A percentile compares a stretch with the other conserved stretches of the same genome.
Evolutionary conservation across 1,140 invertebrate genomes (phyloP).

Genomic region (Drosophila murphyi): DNA sequence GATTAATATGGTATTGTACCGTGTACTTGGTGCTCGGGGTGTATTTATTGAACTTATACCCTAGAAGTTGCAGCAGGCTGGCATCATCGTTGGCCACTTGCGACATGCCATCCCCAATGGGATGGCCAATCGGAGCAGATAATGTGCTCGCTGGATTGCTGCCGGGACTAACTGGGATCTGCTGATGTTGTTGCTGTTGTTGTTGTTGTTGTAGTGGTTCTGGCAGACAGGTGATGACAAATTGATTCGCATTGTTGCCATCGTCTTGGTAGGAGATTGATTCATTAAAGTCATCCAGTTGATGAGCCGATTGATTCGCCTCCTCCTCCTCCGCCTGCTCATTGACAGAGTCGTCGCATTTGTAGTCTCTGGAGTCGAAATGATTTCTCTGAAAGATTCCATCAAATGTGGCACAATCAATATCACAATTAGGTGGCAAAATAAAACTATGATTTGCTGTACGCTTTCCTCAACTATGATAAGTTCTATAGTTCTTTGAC

Average conservation of each 20-base stretch:
- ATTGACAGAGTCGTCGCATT: conserved; percentile 43
- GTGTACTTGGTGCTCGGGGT: conserved; percentile 38
- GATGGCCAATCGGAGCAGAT: not conserved
- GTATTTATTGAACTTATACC: conserved; percentile 51
- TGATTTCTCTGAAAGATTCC: conserved; percentile 2
- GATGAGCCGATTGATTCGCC: not conserved
- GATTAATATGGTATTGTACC: conserved; percentile 58
- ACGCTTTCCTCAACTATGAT: too few relatives aligned
- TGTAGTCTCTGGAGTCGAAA: conserved; percentile 15
- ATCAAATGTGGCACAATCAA: not conserved
- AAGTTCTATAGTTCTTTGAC: too few relatives aligned
- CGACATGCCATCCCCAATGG: not conserved
- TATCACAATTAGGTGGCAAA: too few relatives aligned
- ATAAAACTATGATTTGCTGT: too few relatives aligned
- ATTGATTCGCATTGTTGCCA: not conserved
- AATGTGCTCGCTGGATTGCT: not conserved
- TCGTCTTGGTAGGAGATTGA: conserved; percentile 2
- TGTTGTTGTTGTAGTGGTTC: not conserved
- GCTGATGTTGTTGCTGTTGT: too few relatives aligned
- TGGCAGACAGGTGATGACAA: conserved; percentile 10
- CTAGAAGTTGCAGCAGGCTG: conserved; percentile 47
- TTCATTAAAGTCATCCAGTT: conserved; percentile 8
- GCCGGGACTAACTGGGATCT: not conserved
- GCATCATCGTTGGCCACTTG: conserved; percentile 32
- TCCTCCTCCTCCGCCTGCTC: conserved; percentile 17